These are phyloP conservation scores for Drosophila varians DNA, from an alignment of 1,140 invertebrate species.

Conservation along the genomic window DNA sequence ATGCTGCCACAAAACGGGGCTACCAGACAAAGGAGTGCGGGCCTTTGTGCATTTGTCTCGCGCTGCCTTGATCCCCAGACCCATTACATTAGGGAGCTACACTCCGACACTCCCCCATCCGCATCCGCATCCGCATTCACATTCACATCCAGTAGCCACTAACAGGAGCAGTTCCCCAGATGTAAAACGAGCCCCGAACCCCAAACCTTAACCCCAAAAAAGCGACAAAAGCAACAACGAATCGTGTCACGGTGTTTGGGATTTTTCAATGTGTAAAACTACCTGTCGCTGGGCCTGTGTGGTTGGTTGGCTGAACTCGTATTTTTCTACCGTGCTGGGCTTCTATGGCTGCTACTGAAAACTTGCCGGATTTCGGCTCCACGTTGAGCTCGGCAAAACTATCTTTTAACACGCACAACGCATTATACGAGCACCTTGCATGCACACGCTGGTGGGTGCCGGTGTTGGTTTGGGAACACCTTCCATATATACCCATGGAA, in stretches of 20 bases:
- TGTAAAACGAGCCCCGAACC: too few species aligned
- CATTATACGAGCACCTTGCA: slow-evolving; percentile 81
- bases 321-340: slow-evolving; percentile 48
- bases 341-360: slow-evolving; percentile 36
- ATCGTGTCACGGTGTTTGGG: slow-evolving; percentile 74
- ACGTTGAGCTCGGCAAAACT: slow-evolving; percentile 74
- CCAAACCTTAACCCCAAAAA: slow-evolving; percentile 6
- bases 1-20: slow-evolving; percentile 19
- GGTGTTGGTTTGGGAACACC: slow-evolving; percentile 12
- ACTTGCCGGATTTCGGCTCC: slow-evolving; percentile 50
- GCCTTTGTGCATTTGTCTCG: slow-evolving; percentile 78
- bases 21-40: slow-evolving; percentile 45
- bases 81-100: slow-evolving; percentile 57
- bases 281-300: slow-evolving; percentile 66
- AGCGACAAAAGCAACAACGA: slow-evolving; percentile 14
- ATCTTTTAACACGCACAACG: slow-evolving; percentile 82
- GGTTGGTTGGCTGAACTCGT: slow-evolving; percentile 15
- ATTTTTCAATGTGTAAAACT: slow-evolving; percentile 82
- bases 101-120: slow-evolving; percentile 2
- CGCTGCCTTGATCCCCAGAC: slow-evolving; percentile 77
- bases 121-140: background rate
- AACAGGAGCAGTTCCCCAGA: slow-evolving; percentile 33
- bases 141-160: slow-evolving; percentile 32
- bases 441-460: slow-evolving; percentile 58
- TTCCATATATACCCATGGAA: too few species aligned